Percentiles rank a stretch among this genome's conserved stretches.
Conservation (phyloP, 2,888 invertebrate species). For the Mactromeris polynyma region DNA sequence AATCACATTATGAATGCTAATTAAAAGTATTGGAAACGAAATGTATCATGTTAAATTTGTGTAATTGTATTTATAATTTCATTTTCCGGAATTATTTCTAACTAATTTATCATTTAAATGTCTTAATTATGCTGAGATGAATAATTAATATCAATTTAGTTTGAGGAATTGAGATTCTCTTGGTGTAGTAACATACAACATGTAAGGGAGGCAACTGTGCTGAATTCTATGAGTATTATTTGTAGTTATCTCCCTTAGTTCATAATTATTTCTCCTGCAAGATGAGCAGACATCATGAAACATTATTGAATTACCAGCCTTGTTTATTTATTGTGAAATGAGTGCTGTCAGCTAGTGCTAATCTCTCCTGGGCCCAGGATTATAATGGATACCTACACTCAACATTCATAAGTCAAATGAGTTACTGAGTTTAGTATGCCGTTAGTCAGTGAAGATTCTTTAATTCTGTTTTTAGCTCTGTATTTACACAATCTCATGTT, state of each 20-base stretch:
- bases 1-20: neutral
- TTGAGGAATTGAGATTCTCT: neutral
- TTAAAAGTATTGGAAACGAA: neutral
- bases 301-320: too few species aligned
- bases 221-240: too few species aligned
- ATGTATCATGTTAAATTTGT: neutral
- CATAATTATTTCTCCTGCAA: neutral
- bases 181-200: neutral
- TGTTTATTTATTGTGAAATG: too few species aligned
- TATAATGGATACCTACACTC: too few species aligned
- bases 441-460: too few species aligned
- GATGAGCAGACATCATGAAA: neutral
- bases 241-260: neutral
- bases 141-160: constrained; percentile 7
- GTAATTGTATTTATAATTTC: constrained; percentile 12
- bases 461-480: too few species aligned
- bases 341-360: too few species aligned
- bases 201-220: neutral
- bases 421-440: too few species aligned
- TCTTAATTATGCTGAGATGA: constrained; percentile 1
- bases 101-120: constrained; percentile 17
- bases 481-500: too few species aligned
- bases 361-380: too few species aligned
- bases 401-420: too few species aligned
- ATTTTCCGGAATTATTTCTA: neutral